phyloP scores from a whole-genome alignment of 2,113 vertebrate genomes.

The Cyphomyrus discorhynchus region DNA sequence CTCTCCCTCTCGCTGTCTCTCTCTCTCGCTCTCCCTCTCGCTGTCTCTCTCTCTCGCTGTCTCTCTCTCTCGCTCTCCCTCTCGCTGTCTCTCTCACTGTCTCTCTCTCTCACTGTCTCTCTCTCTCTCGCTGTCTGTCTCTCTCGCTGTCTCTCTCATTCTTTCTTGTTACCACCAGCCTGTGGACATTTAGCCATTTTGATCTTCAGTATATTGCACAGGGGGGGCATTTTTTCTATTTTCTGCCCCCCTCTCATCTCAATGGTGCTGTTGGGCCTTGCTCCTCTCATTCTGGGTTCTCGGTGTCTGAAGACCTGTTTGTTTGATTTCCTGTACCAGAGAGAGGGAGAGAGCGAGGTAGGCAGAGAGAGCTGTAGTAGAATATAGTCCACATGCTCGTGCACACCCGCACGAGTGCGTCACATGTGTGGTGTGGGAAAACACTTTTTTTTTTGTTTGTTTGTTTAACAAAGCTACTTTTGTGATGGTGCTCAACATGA shows the following conservation, averaged over 20 bases:
- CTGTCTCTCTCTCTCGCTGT: too few species aligned
- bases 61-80: too few species aligned
- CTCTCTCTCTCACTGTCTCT: background rate
- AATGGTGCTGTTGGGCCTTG: background rate
- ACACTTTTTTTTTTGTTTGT: background rate
- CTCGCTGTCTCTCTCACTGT: too few species aligned
- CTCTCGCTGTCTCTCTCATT: background rate
- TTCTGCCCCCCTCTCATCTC: background rate
- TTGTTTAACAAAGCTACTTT: background rate
- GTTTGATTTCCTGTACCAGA: background rate
- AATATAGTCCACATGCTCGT: background rate
- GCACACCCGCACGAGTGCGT: background rate
- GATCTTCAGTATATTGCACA: background rate
- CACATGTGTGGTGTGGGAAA: background rate
- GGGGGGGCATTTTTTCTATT: background rate
- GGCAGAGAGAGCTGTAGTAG: background rate
- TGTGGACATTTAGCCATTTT: background rate
- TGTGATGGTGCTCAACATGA: background rate
- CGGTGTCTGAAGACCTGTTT: background rate
- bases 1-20: background rate
- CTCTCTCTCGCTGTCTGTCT: background rate
- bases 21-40: background rate
- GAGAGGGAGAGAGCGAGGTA: background rate
- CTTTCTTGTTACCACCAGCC: background rate
- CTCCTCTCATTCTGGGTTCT: background rate